A percentile compares a stretch with the other conserved stretches of the same genome.
Conservation (phyloP, 2,888 invertebrate genomes). For the Drosophila parthenogenetica region DNA sequence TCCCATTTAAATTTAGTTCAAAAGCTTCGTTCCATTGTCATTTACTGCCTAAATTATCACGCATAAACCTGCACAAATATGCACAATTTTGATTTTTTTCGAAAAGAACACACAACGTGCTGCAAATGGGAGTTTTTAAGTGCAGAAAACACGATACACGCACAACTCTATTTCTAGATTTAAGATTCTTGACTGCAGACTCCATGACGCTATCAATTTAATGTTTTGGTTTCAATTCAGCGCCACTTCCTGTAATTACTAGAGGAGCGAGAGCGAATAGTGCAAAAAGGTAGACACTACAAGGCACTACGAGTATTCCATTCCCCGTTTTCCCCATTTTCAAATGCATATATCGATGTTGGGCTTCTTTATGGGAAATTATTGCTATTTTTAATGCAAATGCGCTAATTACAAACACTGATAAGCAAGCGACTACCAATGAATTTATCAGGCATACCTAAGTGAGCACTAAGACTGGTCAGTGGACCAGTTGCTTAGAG, state of each 20-base stretch:
- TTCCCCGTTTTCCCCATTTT: not conserved
- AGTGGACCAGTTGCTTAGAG: conserved; percentile 13
- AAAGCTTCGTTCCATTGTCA: not conserved
- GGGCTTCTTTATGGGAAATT: conserved; percentile 76
- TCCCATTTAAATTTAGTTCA: not conserved
- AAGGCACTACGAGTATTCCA: conserved; percentile 9
- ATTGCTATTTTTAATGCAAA: conserved; percentile 81
- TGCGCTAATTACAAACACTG: conserved; percentile 82
- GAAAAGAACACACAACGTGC: not conserved
- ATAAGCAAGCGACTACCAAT: conserved; percentile 60
- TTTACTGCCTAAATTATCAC: not conserved
- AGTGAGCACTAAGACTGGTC: conserved; percentile 22
- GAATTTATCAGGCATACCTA: conserved; percentile 74
- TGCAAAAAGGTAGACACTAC: conserved; percentile 7
- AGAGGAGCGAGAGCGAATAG: conserved; percentile 28
- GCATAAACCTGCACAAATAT: not conserved
- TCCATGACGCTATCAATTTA: conserved; percentile 69
- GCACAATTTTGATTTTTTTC: not conserved
- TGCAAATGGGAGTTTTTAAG: not conserved
- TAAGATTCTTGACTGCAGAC: conserved; percentile 32
- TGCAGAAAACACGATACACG: conserved; percentile 1
- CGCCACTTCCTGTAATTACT: conserved; percentile 73
- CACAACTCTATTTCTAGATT: conserved; percentile 35
- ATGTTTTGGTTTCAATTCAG: conserved; percentile 72
- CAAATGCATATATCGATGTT: conserved; percentile 51